Percentiles rank a stretch among this genome's conserved stretches.
phyloP scores from a whole-genome alignment of 2,888 invertebrate species.

The Drosophila paucipuncta region DNA sequence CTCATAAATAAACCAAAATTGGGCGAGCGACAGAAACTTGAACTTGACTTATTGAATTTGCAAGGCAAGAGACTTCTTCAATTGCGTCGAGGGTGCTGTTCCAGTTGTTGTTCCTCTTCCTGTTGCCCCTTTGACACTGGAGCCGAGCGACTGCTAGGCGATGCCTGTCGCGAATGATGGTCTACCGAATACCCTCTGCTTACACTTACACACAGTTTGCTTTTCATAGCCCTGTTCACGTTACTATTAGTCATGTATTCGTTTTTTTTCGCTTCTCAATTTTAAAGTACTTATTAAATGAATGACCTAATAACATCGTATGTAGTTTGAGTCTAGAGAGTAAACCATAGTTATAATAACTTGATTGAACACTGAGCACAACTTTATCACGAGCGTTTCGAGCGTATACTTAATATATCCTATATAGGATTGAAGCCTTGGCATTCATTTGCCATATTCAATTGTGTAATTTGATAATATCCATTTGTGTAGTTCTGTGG shows the following conservation, averaged over 20 bases:
- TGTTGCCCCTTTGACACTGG: conserved; percentile 27
- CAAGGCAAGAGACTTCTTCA: conserved; percentile 61
- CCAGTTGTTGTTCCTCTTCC: conserved; percentile 7
- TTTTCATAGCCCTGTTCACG: too few species aligned
- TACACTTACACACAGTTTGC: background rate
- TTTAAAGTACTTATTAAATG: background rate
- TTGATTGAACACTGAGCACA: background rate
- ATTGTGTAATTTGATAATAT: background rate
- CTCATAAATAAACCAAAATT: conserved; percentile 79
- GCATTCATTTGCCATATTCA: background rate
- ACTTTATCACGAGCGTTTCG: background rate
- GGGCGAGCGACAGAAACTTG: conserved; percentile 65
- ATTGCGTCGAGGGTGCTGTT: conserved; percentile 53
- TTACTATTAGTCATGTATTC: background rate
- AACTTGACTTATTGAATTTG: conserved; percentile 77
- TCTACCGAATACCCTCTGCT: conserved; percentile 5
- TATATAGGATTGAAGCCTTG: background rate
- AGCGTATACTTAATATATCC: background rate
- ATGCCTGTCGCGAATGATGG: background rate
- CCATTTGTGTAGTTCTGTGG: background rate
- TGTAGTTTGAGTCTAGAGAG: too few species aligned
- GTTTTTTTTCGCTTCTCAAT: background rate
- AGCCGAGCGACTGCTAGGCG: background rate
- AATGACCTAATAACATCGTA: background rate
- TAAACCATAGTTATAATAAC: too few species aligned